Evolutionary conservation across 2,888 invertebrate genomes (phyloP).

Genomic region (Desoria tigrina): DNA sequence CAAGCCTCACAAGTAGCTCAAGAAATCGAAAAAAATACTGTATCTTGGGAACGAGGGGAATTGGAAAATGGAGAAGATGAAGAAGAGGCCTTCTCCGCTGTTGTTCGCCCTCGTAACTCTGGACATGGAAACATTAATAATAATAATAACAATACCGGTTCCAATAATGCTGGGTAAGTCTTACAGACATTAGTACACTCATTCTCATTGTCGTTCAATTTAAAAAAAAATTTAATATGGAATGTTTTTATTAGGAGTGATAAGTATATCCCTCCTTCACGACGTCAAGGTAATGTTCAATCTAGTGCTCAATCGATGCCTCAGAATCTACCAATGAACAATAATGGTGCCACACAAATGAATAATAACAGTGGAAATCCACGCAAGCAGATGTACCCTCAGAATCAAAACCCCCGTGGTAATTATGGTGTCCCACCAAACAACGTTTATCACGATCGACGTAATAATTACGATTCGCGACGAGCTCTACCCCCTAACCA

Average conservation of each 20-base stretch:
- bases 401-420: constrained; percentile 57
- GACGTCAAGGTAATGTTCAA: constrained; percentile 54
- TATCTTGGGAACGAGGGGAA: constrained; percentile 77
- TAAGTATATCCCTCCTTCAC: constrained; percentile 52
- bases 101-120: constrained; percentile 64
- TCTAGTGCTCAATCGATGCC: constrained; percentile 57
- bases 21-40: constrained; percentile 86
- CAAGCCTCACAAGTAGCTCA: constrained; percentile 87
- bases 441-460: constrained; percentile 43
- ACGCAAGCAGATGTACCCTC: constrained; percentile 55
- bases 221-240: constrained; percentile 8
- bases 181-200: neutral
- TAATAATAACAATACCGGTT: constrained; percentile 46
- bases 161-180: constrained; percentile 30
- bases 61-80: constrained; percentile 87
- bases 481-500: constrained; percentile 44
- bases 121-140: constrained; percentile 42
- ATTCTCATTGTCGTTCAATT: neutral
- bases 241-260: constrained; percentile 40
- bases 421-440: constrained; percentile 47
- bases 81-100: constrained; percentile 82
- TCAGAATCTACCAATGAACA: constrained; percentile 40
- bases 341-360: constrained; percentile 44
- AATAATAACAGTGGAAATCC: constrained; percentile 51
- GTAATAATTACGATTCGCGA: constrained; percentile 41